Base-by-base conservation (phyloP, 2,797 vertebrate genomes). In the Gobio occitaniae region DNA sequence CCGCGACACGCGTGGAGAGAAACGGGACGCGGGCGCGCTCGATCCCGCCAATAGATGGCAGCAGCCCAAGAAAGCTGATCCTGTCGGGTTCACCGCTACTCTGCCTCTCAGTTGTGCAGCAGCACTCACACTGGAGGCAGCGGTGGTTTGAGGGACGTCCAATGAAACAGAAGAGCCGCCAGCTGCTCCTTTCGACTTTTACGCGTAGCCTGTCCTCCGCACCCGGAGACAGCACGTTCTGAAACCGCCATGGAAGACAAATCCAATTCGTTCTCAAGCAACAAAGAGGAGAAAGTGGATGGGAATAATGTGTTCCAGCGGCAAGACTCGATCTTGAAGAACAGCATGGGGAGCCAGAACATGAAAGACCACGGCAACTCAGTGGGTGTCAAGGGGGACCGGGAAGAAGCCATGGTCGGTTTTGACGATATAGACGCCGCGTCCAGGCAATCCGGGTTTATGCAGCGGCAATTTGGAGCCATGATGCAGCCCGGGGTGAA, bases 401-500 rank as follows among this genome's bases (percentile, higher is more conserved):
- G 94, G 88, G 97, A 97, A 88, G 97, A 97, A 89, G 92, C 97
- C 85, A 95, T 95, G 92, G 96, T 96, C 89, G 96, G 96, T 50
- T 96, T 97, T 89, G 97, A 99, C 90, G 97, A 97, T 88, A 93
- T 96, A 88, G 97, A 97, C 89, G 96, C 94, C 61, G 95, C 95
- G 89, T 89, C 95, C 91, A 94, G 96, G 92, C 96, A 95, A 90
- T 91, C 96, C 80, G 96, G 97, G 82, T 98, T 98, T 92, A 98
- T 99, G 97, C 97, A 99, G 95, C 94, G 97, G 89, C 97, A 98
- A 91, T 97, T 99, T 94, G 97, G 97, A 92, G 97, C 97, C 91
- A 97, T 99, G 96, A 96, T 99, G 95, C 97, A 99, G 95, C 97
- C 97, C 84, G 98, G 97, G 90, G 97, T 99, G 94, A 99, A 99